phyloP scores from a whole-genome alignment of 2,113 vertebrate species.

The Halcyon malimbica region DNA sequence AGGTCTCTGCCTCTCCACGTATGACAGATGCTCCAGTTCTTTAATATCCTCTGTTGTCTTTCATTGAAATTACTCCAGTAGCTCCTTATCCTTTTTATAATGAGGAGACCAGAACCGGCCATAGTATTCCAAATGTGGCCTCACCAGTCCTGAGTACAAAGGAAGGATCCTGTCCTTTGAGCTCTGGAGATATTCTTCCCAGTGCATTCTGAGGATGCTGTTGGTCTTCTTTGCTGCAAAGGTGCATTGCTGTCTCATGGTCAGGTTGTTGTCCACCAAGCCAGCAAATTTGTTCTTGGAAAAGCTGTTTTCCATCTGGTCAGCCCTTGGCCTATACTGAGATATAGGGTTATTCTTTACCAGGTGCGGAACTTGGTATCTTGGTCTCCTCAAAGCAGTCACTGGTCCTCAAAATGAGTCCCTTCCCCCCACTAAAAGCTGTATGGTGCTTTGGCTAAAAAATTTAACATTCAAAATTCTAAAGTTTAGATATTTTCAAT shows the following conservation, averaged over 20 bases:
- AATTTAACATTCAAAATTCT: neutral
- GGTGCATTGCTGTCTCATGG: neutral
- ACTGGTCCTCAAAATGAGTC: neutral
- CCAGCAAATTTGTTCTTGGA: neutral
- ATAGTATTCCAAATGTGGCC: neutral
- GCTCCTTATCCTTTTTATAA: neutral
- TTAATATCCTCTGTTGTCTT: neutral
- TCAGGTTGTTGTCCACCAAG: neutral
- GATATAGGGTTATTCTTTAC: neutral
- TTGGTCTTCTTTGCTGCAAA: neutral
- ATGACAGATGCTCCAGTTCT: neutral
- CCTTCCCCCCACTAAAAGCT: neutral
- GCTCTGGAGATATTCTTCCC: neutral
- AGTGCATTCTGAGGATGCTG: neutral
- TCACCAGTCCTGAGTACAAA: neutral
- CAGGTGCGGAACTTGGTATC: neutral
- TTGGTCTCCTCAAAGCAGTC: neutral
- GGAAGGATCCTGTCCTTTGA: neutral
- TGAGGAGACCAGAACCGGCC: neutral
- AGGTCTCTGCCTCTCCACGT: accelerated
- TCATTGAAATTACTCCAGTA: neutral
- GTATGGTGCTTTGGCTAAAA: neutral
- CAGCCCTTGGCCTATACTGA: accelerated
- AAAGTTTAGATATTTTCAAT: neutral
- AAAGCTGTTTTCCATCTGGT: neutral